These are phyloP conservation scores for Zonotrichia albicollis DNA, from an alignment of 2,797 vertebrate genomes.

Conservation along the genomic window DNA sequence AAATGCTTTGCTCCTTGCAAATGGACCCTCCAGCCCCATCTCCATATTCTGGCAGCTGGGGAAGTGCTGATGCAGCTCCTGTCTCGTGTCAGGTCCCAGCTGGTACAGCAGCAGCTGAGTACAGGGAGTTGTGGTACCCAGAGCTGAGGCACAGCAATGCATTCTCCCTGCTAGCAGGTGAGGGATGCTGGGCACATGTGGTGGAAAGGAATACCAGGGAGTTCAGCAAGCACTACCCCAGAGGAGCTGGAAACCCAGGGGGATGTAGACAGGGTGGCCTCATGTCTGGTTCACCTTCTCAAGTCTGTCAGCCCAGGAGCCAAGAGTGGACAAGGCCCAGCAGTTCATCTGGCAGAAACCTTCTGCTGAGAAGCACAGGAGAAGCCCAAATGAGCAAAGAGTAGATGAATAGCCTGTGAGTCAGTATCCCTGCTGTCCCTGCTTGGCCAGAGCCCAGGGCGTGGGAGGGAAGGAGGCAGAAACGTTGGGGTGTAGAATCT, in stretches of 20 bases:
- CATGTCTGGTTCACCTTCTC: background rate
- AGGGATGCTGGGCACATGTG: background rate
- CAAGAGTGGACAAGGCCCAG: background rate
- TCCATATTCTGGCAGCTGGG: background rate
- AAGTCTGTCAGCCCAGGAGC: background rate
- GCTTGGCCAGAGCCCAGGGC: background rate
- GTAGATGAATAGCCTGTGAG: background rate
- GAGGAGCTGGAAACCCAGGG: background rate
- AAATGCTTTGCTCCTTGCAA: background rate
- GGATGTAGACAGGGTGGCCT: background rate
- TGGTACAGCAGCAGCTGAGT: background rate
- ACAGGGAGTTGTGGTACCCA: background rate
- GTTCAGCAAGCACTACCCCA: background rate
- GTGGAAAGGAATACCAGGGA: background rate
- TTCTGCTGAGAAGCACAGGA: background rate
- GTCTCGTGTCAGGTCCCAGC: background rate
- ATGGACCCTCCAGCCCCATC: rapidly evolving
- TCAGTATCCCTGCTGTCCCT: background rate
- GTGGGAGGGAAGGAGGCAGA: background rate
- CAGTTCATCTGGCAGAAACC: background rate
- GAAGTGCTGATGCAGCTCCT: background rate
- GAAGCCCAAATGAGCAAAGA: background rate
- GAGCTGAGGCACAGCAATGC: background rate
- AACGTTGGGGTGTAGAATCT: background rate
- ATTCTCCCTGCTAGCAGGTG: background rate